Conservation (phyloP, 2,113 vertebrate genomes). For the Lepus timidus region DNA sequence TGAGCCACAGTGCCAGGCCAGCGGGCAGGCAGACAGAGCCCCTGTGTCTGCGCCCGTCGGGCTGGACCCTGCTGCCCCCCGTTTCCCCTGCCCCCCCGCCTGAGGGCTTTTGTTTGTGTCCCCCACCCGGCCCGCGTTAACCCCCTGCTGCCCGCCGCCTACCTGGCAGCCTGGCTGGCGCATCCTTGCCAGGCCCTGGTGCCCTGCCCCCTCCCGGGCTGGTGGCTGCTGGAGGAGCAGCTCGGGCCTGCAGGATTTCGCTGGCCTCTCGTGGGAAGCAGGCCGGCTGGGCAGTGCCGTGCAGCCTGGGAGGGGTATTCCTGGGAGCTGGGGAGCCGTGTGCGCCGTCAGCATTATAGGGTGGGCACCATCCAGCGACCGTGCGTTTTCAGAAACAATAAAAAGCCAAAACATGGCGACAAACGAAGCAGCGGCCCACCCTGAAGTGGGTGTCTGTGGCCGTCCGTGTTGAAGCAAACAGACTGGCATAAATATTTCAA, state of each 20-base stretch:
- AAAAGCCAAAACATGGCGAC: constrained; percentile 27
- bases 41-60: constrained; percentile 66
- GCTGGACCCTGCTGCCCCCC: constrained; percentile 30
- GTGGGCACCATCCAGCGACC: background rate
- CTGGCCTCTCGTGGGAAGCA: background rate
- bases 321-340: rapidly evolving
- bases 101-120: constrained; percentile 18
- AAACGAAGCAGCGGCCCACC: constrained; percentile 25
- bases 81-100: background rate
- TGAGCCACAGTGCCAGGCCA: constrained; percentile 77
- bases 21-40: constrained; percentile 76
- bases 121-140: constrained; percentile 53
- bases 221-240: background rate
- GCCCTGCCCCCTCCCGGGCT: background rate
- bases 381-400: constrained; percentile 53
- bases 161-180: constrained; percentile 59
- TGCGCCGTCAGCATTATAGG: background rate
- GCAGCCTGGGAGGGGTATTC: background rate
- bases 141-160: constrained; percentile 66
- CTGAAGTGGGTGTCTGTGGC: background rate
- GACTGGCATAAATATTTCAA: constrained; percentile 62
- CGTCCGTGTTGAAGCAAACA: background rate
- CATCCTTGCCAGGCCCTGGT: background rate
- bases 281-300: background rate
- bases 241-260: background rate